Conservation (phyloP, 2,797 vertebrate genomes). For the Kryptopterus vitreolus region DNA sequence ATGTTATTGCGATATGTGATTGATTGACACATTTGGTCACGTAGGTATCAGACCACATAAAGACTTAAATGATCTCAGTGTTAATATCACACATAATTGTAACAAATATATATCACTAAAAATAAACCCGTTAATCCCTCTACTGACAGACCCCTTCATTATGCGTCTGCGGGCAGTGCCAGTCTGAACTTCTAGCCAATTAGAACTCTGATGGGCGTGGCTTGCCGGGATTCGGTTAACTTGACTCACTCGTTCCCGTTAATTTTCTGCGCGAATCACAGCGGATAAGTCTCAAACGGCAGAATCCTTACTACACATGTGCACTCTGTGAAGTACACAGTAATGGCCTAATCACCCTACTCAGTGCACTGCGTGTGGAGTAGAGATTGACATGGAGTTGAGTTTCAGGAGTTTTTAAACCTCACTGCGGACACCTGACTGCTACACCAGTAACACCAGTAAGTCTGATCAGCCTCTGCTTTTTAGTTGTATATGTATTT, state of each 20-base stretch:
- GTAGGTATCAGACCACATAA: neutral
- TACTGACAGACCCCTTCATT: neutral
- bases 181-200: conserved; percentile 1
- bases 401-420: neutral
- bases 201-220: neutral
- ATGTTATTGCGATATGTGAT: neutral
- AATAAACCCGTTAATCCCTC: neutral
- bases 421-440: neutral
- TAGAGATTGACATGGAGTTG: no score
- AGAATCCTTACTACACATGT: neutral
- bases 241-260: conserved; percentile 17
- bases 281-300: neutral
- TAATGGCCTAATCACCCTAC: neutral
- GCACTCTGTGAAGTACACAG: neutral
- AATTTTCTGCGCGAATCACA: neutral
- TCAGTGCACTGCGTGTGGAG: neutral
- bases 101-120: no score
- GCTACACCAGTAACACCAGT: neutral
- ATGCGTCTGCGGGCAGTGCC: neutral
- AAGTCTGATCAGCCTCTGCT: neutral
- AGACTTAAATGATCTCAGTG: neutral
- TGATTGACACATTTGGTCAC: neutral
- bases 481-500: neutral
- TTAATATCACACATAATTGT: neutral
- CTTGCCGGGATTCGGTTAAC: neutral